These are phyloP conservation scores for Oreortyx pictus DNA, from an alignment of 2,797 vertebrate genomes.

Conservation along the genomic window DNA sequence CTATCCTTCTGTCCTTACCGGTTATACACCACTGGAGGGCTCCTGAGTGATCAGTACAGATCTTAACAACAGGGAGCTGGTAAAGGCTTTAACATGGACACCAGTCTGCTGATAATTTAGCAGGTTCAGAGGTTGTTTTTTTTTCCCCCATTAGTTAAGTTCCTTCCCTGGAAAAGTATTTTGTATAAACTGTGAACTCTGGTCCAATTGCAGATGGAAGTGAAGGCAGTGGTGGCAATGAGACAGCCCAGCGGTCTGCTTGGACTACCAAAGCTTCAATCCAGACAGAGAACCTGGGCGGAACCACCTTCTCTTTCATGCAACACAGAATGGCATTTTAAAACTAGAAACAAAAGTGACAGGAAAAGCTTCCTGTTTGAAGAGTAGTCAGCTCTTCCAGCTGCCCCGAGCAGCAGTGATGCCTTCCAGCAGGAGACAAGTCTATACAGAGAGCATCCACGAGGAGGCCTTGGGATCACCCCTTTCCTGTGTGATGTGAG, in stretches of 20 bases:
- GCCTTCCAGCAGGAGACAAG: not conserved
- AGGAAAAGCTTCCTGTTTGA: not conserved
- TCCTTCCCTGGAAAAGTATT: not conserved
- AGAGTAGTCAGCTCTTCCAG: not conserved
- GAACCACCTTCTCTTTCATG: not conserved
- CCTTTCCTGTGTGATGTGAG: not conserved
- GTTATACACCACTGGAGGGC: not conserved
- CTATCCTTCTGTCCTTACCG: not conserved
- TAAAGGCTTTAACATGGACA: not conserved
- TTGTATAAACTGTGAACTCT: not conserved
- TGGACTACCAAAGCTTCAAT: not conserved
- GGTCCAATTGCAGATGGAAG: not conserved
- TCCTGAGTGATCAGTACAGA: not conserved
- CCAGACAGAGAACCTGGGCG: not conserved
- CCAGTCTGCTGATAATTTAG: not conserved
- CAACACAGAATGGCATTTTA: not conserved
- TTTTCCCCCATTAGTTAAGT: rapidly evolving
- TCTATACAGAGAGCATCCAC: not conserved
- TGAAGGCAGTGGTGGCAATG: not conserved
- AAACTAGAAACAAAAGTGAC: not conserved
- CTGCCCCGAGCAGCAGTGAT: not conserved
- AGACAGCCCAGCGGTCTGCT: not conserved
- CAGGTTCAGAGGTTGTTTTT: not conserved
- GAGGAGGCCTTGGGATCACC: not conserved
- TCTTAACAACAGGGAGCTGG: not conserved